Percentiles rank a stretch among this genome's conserved stretches.
phyloP scores from a whole-genome alignment of 2,113 vertebrate species.

The Antechinus flavipes region DNA sequence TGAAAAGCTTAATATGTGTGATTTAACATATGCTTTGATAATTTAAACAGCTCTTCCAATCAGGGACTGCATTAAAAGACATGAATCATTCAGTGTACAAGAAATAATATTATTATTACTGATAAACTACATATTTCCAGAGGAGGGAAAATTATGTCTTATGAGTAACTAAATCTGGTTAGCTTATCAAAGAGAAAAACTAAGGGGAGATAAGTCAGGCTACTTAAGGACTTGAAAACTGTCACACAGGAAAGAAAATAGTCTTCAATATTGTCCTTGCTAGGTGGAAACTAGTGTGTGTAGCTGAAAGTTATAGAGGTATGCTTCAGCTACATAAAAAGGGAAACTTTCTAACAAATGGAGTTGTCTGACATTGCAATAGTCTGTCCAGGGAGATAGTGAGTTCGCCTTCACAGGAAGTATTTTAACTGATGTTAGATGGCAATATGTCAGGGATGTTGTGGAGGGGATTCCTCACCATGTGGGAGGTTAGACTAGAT shows the following conservation, averaged over 20 bases:
- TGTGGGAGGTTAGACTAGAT: not conserved
- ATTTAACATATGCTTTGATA: not conserved
- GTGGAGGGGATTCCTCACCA: not conserved
- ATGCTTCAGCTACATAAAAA: slow-evolving; percentile 15
- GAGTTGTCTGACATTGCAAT: slow-evolving; percentile 7
- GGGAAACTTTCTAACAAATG: not conserved
- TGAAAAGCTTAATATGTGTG: not conserved
- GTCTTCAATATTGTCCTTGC: slow-evolving; percentile 5
- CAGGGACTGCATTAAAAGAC: not conserved
- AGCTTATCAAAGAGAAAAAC: not conserved
- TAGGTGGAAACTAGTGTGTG: not conserved
- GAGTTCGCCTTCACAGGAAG: not conserved
- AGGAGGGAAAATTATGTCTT: not conserved
- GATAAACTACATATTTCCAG: not conserved
- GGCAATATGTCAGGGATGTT: not conserved
- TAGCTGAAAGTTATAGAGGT: slow-evolving; percentile 18
- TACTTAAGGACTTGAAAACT: slow-evolving; percentile 6
- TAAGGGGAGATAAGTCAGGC: not conserved
- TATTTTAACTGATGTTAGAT: not conserved
- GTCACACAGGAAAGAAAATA: not conserved
- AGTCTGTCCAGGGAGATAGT: not conserved
- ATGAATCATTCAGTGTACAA: not conserved
- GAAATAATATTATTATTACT: slow-evolving; percentile 1
- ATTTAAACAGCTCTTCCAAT: not conserved
- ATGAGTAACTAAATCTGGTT: not conserved